Conservation (phyloP, 2,797 vertebrate genomes). For the Garrulus glandarius region DNA sequence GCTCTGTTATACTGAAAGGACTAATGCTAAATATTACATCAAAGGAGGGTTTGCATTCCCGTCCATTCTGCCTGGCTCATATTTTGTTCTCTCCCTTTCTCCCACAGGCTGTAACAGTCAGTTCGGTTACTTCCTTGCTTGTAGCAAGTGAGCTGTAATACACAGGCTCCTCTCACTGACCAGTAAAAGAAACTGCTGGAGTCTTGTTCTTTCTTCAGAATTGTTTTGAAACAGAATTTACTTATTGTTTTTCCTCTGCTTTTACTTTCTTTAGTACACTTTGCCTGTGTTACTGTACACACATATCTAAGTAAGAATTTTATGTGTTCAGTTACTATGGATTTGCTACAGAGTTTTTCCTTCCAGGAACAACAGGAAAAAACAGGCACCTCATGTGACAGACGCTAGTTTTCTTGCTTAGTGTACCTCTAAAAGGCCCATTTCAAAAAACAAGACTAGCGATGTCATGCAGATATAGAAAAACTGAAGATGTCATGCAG, state of each 20-base stretch:
- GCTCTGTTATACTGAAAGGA: neutral
- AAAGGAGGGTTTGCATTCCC: neutral
- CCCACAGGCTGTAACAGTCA: neutral
- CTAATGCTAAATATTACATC: conserved; percentile 6
- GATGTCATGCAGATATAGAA: neutral
- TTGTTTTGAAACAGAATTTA: neutral
- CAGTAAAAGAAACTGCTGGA: neutral
- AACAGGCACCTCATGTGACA: neutral
- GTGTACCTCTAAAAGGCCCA: neutral
- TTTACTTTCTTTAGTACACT: neutral
- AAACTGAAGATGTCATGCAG: neutral
- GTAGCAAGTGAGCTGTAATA: neutral
- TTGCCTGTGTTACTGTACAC: neutral
- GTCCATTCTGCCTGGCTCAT: neutral
- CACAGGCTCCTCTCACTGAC: neutral
- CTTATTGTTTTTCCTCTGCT: neutral
- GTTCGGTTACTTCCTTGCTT: neutral
- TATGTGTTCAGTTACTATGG: neutral
- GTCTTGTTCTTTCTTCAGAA: neutral
- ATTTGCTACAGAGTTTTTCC: neutral
- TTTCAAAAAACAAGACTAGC: neutral
- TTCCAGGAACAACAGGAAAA: neutral
- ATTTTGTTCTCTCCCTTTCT: neutral
- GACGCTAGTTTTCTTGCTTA: neutral
- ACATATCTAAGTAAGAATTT: neutral